These are phyloP conservation scores for Phaenicophaeus curvirostris DNA, from an alignment of 2,797 vertebrate genomes.

Conservation along the genomic window DNA sequence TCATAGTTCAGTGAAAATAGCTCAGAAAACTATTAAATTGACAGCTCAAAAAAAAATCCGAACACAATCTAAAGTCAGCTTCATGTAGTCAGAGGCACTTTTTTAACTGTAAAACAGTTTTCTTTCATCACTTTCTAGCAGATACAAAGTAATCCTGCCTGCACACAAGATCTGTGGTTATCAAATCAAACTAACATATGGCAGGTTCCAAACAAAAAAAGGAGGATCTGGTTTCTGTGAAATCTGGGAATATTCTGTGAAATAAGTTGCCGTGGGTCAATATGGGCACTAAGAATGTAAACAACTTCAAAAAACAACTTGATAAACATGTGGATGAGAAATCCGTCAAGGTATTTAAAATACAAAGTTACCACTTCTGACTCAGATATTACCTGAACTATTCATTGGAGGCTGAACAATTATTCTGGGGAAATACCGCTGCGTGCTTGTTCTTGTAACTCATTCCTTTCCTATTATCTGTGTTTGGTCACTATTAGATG, in stretches of 20 bases:
- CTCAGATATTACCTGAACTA: neutral
- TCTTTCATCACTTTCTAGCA: neutral
- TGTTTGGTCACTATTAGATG: neutral
- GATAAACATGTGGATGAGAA: neutral
- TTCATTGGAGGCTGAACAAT: neutral
- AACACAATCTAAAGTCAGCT: neutral
- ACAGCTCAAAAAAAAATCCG: neutral
- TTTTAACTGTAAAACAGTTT: neutral
- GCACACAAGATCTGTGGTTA: neutral
- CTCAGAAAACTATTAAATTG: neutral
- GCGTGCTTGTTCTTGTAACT: neutral
- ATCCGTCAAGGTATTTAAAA: neutral
- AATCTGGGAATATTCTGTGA: neutral
- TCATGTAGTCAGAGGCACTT: neutral
- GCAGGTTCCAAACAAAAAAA: neutral
- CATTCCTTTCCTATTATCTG: neutral
- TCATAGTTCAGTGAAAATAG: neutral
- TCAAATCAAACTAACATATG: neutral
- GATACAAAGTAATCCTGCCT: neutral
- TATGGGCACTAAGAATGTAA: neutral
- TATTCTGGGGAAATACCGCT: neutral
- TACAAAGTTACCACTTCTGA: neutral
- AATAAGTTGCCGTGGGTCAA: neutral
- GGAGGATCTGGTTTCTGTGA: accelerated
- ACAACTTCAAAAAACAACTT: neutral